Evolutionary conservation across 2,797 vertebrate genomes (phyloP), one percentile per base, ranked within the genome.

Genomic region (Rhinatrema bivittatum): DNA sequence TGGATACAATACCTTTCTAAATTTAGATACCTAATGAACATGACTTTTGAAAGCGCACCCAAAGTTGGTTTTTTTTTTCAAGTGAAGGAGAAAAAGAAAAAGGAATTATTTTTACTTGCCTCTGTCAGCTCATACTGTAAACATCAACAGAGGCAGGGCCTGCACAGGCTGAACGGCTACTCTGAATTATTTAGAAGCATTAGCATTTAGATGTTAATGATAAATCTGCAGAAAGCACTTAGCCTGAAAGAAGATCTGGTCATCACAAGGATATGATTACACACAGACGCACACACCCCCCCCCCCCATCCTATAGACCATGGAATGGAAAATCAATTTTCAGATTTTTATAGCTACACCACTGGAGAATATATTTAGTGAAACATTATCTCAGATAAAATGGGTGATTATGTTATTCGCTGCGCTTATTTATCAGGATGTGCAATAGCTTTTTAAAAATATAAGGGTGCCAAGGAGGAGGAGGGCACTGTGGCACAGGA

Each of bases 101-200:
- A 20, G 30, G 29, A 46, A 50, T 39, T 25, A 68, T 52, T 49
- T 48, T 23, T 26, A n/a, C n/a, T 56, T 25, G 41, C 34, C 50
- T 15, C 50, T 64, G 60, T 43, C 53, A 39, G 32, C 51, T 52
- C 56, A 8, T 20, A 12, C 28, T 28, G 37, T 55, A 53, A 46
- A 65, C 17, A 53, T 35, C 3, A 25, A 37, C 47, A 48, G 51
- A 73, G 51, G 34, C 60, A 73, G 36, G 60, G 74, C 66, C 52
- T 62, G 62, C 53, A 49, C 42, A 45, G 56, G 56, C 76, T 81
- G 74, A 79, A 72, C 58, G 61, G n/a, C 55, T 60, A 54, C 42
- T 28, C 61, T 86, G 81, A 84, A 85, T 86, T 78, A 85, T 84
- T 85, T 82, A 79, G 52, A 53, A 61, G 53, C 3, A 33, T 59